Base-by-base conservation (phyloP, 1,140 invertebrate species). In the Calycopis cecrops region DNA sequence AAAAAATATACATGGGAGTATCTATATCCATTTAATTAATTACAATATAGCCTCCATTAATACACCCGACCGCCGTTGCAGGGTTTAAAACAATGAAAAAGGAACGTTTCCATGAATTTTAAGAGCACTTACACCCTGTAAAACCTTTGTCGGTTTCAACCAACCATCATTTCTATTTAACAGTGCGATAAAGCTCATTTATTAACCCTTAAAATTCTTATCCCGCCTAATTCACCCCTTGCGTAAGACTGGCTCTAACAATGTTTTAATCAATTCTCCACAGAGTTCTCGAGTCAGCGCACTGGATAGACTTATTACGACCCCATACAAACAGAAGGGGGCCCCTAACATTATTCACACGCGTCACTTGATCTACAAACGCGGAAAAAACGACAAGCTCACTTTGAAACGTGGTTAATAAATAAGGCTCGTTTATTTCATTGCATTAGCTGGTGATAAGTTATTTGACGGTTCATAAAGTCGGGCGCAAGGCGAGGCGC, bases 201-300 rank as follows among this genome's bases (percentile, higher is more conserved):
- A 77, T 78, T 76, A 82, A 77, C 80, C 73, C 71, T 76, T 76
- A 78, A 76, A 80, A 72, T 77, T 75, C 69, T 72, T 73, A 52
- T 72, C 67, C 67, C 66, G 55, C 21, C 21, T 28, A 28, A 28
- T 55, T 48, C 56, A 59, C 73, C 78, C 72, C 67, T 77, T 80
- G 71, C 71, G 66, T 70, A 65, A 75, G 73, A 82, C 75, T 79
- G 78, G 68, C 68, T 67, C 76, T 80, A 82, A 85, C 76, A 78
- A 81, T 73, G 73, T 85, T 85, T 82, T 80, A 81, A 81, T 85
- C 81, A 82, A 85, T 85, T 83, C 77, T 83, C 76, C 74, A 76
- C 80, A 84, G 74, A 76, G 74, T 82, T 80, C 71, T 79, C 82
- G 79, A 85, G 77, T 85, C 81, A 85, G 67, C 79, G 82, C 77